Conservation (phyloP, 2,888 invertebrate genomes). For the Lysandra coridon region DNA sequence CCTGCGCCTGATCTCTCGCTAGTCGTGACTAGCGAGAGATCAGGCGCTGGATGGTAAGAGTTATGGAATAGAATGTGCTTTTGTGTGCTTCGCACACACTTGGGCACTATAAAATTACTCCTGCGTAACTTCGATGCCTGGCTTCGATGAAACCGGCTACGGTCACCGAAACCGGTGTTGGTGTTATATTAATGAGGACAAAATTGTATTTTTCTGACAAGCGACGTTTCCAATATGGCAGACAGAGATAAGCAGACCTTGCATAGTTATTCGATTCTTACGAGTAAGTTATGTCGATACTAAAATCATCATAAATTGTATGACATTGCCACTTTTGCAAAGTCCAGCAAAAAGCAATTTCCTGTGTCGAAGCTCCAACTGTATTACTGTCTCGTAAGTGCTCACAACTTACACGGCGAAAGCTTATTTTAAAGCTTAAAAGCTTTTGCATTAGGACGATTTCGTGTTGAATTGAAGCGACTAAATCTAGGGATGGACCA, state of each 20-base stretch:
- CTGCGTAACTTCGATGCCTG: too few relatives aligned
- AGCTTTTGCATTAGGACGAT: constrained; percentile 23
- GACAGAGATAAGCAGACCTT: not conserved
- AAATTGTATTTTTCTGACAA: too few relatives aligned
- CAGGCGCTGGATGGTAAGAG: too few relatives aligned
- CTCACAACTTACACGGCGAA: constrained; percentile 17
- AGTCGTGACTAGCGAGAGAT: too few relatives aligned
- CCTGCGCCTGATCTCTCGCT: too few relatives aligned
- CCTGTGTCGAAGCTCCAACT: constrained; percentile 40
- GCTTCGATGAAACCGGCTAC: too few relatives aligned
- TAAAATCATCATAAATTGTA: not conserved
- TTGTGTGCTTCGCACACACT: too few relatives aligned
- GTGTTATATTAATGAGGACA: too few relatives aligned
- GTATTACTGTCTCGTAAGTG: constrained; percentile 26
- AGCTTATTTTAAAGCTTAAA: constrained; percentile 29
- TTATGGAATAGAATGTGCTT: too few relatives aligned
- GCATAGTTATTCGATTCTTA: not conserved
- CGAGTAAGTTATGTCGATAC: not conserved
- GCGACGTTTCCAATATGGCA: too few relatives aligned
- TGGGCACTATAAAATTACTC: too few relatives aligned
- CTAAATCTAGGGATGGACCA: not conserved
- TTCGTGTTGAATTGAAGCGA: not conserved
- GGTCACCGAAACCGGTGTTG: too few relatives aligned
- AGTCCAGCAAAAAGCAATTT: constrained; percentile 50
- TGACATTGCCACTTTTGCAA: not conserved